Conservation (phyloP, 2,888 invertebrate genomes). For the Salpingus planirostris region DNA sequence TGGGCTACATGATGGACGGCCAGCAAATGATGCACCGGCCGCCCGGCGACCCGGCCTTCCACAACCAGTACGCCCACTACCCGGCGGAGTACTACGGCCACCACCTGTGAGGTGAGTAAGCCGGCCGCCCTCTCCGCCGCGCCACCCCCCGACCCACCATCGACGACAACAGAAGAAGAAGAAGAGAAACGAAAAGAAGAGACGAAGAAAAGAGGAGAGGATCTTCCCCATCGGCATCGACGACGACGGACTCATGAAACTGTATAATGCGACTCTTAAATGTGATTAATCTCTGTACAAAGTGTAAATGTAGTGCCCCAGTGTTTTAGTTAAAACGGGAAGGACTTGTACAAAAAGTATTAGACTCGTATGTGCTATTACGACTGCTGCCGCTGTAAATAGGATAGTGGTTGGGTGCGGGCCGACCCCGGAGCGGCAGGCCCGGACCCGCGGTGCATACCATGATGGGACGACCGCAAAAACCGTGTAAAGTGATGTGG, state of each 20-base stretch:
- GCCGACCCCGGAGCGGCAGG: constrained; percentile 33
- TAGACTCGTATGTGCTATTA: constrained; percentile 37
- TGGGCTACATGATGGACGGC: constrained; percentile 97
- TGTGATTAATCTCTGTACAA: constrained; percentile 59
- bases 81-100: constrained; percentile 90
- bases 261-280: constrained; percentile 46
- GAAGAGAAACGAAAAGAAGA: too few species aligned
- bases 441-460: constrained; percentile 25
- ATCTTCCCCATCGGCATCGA: constrained; percentile 39
- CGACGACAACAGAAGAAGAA: background rate
- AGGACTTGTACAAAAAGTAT: constrained; percentile 41
- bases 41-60: constrained; percentile 86
- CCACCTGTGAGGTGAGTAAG: constrained; percentile 60
- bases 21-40: constrained; percentile 97
- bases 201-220: too few species aligned
- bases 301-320: constrained; percentile 47
- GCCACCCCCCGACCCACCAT: background rate
- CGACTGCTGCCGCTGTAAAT: constrained; percentile 38
- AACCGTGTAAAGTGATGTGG: constrained; percentile 39
- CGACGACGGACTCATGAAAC: constrained; percentile 42
- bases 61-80: constrained; percentile 88
- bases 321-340: constrained; percentile 41
- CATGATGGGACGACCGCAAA: constrained; percentile 29
- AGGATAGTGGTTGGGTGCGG: constrained; percentile 34
- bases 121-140: too few species aligned